Conservation (phyloP, 2,113 vertebrate genomes). For the Xiphophorus hellerii region DNA sequence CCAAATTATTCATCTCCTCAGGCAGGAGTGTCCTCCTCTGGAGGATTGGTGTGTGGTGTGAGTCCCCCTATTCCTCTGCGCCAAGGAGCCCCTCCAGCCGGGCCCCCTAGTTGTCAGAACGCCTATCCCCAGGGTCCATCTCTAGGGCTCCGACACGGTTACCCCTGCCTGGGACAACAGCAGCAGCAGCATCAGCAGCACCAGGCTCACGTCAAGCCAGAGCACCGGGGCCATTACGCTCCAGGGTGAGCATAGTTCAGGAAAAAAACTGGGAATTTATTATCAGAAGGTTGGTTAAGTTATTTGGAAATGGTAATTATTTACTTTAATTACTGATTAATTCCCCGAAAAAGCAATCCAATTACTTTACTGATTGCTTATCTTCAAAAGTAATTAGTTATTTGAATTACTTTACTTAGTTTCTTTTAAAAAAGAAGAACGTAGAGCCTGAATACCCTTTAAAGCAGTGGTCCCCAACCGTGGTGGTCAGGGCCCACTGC, state of each 20-base stretch:
- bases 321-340: too few relatives aligned
- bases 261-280: not conserved
- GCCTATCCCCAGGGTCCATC: constrained; percentile 80
- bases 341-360: too few relatives aligned
- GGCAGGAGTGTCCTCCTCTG: constrained; percentile 78
- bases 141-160: constrained; percentile 86
- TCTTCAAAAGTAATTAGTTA: too few relatives aligned
- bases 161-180: constrained; percentile 85
- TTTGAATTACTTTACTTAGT: too few relatives aligned
- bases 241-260: constrained; percentile 84
- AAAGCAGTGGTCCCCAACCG: too few relatives aligned
- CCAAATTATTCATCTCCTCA: constrained; percentile 81
- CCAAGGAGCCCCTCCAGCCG: constrained; percentile 70
- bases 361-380: too few relatives aligned
- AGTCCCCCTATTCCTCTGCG: constrained; percentile 80
- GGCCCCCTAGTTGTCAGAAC: constrained; percentile 79
- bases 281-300: too few relatives aligned
- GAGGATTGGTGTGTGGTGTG: constrained; percentile 81
- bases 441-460: too few relatives aligned
- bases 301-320: too few relatives aligned
- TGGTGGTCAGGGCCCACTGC: too few relatives aligned
- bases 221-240: constrained; percentile 92
- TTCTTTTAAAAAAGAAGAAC: too few relatives aligned
- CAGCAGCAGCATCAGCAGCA: constrained; percentile 75
- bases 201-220: constrained; percentile 89